Evolutionary conservation across 2,113 vertebrate genomes (phyloP).

Genomic region (Diphyllodes magnificus): DNA sequence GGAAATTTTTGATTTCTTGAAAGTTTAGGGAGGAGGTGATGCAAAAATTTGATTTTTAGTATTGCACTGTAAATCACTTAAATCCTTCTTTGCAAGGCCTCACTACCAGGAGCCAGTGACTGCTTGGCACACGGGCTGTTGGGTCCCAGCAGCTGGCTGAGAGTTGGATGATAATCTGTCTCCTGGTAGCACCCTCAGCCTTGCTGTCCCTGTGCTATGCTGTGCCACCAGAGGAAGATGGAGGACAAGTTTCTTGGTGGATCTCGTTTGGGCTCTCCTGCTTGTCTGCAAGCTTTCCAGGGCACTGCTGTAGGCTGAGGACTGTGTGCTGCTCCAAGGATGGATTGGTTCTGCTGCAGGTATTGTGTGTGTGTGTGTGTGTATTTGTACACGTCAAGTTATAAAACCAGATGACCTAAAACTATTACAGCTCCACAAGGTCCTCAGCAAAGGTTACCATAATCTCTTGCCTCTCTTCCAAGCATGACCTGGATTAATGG

Average conservation of each 20-base stretch:
- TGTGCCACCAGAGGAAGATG: neutral
- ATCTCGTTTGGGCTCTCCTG: neutral
- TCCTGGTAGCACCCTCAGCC: neutral
- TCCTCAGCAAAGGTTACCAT: neutral
- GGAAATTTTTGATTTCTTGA: neutral
- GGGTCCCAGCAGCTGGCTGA: neutral
- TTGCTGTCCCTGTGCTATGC: neutral
- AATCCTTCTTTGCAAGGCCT: neutral
- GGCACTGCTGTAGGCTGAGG: neutral
- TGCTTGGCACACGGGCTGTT: neutral
- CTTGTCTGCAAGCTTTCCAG: neutral
- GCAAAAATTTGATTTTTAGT: neutral
- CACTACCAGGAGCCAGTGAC: neutral
- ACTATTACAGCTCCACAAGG: neutral
- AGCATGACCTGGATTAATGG: neutral
- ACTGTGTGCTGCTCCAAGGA: neutral
- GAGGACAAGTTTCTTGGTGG: neutral
- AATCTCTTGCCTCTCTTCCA: neutral
- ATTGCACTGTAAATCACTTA: neutral
- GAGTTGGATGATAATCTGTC: neutral
- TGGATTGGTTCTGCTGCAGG: neutral
- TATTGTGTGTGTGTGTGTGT: neutral
- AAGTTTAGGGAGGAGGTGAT: neutral
- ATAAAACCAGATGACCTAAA: neutral
- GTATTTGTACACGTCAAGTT: fast-evolving